Conservation (phyloP, 2,888 invertebrate species). For the Thereva nobilitata region DNA sequence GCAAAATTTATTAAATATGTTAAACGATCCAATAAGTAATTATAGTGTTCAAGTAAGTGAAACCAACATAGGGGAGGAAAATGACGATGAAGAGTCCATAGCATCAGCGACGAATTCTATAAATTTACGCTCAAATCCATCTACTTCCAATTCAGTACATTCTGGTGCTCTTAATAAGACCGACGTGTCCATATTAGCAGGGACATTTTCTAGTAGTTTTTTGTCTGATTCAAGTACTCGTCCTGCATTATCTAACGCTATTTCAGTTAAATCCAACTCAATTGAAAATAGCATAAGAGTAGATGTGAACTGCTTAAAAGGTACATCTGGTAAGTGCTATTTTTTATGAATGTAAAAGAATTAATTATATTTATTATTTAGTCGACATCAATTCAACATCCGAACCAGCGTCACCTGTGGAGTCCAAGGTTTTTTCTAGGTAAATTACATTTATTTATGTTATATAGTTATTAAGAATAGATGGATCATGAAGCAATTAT, state of each 20-base stretch:
- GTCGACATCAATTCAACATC: slow-evolving; percentile 9
- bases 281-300: slow-evolving; percentile 20
- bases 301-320: slow-evolving; percentile 5
- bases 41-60: slow-evolving; percentile 55
- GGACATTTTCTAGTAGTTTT: slow-evolving; percentile 37
- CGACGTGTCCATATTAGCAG: slow-evolving; percentile 25
- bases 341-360: not conserved
- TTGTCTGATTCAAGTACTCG: slow-evolving; percentile 34
- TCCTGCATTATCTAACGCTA: not conserved
- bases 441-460: not conserved
- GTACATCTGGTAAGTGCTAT: not conserved
- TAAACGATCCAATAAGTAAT: slow-evolving; percentile 56
- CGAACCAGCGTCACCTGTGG: slow-evolving; percentile 27
- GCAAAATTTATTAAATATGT: slow-evolving; percentile 56
- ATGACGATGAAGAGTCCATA: slow-evolving; percentile 38
- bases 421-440: slow-evolving; percentile 5
- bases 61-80: slow-evolving; percentile 37
- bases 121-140: no score
- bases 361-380: slow-evolving; percentile 4
- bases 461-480: no score
- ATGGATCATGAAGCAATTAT: no score
- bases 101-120: not conserved
- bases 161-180: not conserved
- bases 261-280: slow-evolving; percentile 6
- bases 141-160: no score